Percentiles rank a stretch among this genome's conserved stretches.
phyloP scores from a whole-genome alignment of 2,113 vertebrate species.

The Ciconia maguari region DNA sequence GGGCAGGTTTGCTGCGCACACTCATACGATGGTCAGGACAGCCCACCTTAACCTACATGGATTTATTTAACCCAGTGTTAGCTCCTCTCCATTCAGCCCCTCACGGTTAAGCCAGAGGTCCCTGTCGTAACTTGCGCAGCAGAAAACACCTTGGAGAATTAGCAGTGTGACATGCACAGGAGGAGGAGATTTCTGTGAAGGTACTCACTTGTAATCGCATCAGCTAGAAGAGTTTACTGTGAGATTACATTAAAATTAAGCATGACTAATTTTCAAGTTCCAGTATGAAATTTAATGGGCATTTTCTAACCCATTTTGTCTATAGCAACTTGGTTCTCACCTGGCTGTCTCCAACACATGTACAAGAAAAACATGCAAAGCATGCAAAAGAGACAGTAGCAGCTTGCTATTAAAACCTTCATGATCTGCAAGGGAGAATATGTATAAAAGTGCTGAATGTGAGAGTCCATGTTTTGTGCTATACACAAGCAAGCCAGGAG shows the following conservation, averaged over 20 bases:
- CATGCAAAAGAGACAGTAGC: not conserved
- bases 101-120: not conserved
- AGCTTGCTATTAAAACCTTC: not conserved
- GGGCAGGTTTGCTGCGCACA: no score
- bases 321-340: not conserved
- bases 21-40: not conserved
- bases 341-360: fast-evolving
- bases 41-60: not conserved
- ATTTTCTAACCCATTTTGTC: not conserved
- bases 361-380: not conserved
- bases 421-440: not conserved
- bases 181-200: not conserved
- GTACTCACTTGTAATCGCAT: not conserved
- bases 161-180: not conserved
- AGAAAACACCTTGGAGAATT: not conserved
- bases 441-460: fast-evolving
- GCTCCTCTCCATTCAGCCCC: not conserved
- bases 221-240: not conserved
- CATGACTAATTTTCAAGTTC: not conserved
- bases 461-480: not conserved
- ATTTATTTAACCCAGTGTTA: no score
- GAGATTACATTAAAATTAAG: not conserved
- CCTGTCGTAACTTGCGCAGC: not conserved
- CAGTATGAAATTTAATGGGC: not conserved
- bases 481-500: not conserved